Conservation (phyloP, 1,140 invertebrate species). For the Dreissena rostriformis region DNA sequence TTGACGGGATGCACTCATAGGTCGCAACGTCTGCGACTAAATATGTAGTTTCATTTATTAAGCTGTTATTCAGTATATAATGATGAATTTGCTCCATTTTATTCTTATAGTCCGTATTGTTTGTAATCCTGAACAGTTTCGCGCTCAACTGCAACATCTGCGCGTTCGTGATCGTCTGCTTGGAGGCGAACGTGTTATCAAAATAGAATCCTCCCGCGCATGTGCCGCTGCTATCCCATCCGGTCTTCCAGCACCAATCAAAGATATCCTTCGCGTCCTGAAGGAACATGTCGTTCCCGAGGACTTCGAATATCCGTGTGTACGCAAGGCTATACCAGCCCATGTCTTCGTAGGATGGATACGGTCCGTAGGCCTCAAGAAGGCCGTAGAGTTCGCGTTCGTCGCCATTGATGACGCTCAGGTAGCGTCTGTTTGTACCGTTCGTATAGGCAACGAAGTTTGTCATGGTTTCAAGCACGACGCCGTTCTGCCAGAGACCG, state of each 20-base stretch:
- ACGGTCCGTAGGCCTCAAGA: conserved; percentile 66
- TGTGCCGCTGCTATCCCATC: conserved; percentile 55
- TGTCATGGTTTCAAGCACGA: conserved; percentile 58
- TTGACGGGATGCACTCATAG: conserved; percentile 28
- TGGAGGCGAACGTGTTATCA: conserved; percentile 57
- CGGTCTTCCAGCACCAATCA: conserved; percentile 66
- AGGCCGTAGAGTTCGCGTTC: conserved; percentile 56
- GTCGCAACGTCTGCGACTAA: conserved; percentile 50
- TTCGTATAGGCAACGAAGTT: conserved; percentile 63
- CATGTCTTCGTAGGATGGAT: conserved; percentile 69
- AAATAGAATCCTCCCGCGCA: conserved; percentile 66
- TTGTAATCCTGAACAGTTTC: conserved; percentile 59
- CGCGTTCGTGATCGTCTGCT: conserved; percentile 64
- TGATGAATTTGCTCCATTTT: conserved; percentile 54
- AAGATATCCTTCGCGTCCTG: conserved; percentile 56
- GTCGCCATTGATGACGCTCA: conserved; percentile 30
- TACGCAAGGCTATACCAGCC: conserved; percentile 64
- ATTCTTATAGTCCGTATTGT: conserved; percentile 29
- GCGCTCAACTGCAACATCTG: conserved; percentile 56
- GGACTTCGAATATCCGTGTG: conserved; percentile 59
- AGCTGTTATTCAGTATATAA: conserved; percentile 58
- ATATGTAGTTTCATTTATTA: conserved; percentile 61
- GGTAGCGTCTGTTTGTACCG: conserved; percentile 58
- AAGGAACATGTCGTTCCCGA: conserved; percentile 56
- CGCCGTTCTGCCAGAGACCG: conserved; percentile 70